phyloP scores from a whole-genome alignment of 2,113 vertebrate genomes.

The Rostratula benghalensis region DNA sequence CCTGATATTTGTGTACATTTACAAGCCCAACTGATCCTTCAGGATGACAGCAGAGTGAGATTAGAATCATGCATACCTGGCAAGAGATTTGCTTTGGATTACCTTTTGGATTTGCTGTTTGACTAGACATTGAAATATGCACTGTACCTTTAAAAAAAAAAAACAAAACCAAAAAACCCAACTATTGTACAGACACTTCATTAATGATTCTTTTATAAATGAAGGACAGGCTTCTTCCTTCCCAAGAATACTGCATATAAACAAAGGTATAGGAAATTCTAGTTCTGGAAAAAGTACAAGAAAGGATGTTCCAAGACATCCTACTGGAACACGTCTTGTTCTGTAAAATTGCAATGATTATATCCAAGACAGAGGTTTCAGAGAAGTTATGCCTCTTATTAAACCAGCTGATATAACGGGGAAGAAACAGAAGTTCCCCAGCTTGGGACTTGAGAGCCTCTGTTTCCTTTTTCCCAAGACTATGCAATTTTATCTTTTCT shows the following conservation, averaged over 20 bases:
- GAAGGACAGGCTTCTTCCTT: not conserved
- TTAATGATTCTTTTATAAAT: not conserved
- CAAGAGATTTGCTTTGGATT: no score
- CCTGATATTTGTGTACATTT: not conserved
- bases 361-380: not conserved
- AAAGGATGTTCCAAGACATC: not conserved
- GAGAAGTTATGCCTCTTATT: not conserved
- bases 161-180: no score
- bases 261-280: not conserved
- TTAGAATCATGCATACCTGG: not conserved
- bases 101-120: not conserved
- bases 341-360: not conserved
- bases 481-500: not conserved
- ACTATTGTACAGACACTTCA: not conserved
- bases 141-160: not conserved
- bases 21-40: not conserved
- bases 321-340: not conserved
- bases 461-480: not conserved
- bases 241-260: not conserved
- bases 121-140: not conserved
- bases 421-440: not conserved
- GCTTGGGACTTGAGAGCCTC: not conserved
- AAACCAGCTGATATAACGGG: not conserved
- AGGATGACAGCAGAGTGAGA: not conserved
- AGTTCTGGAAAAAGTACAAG: not conserved